Evolutionary conservation across 2,797 vertebrate species (phyloP).

Genomic region (Hybognathus amarus): DNA sequence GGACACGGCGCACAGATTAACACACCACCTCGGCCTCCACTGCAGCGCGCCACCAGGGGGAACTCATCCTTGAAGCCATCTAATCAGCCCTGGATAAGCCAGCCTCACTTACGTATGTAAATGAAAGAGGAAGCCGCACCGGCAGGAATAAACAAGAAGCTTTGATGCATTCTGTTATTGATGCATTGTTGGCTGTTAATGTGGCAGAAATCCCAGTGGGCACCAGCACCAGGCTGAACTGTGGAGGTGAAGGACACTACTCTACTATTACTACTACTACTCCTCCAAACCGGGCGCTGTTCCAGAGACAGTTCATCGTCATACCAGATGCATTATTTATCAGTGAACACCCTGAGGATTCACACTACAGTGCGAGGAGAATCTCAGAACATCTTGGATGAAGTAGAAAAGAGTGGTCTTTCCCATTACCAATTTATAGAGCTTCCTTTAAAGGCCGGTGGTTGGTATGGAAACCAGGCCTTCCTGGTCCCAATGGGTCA

Average conservation of each 20-base stretch:
- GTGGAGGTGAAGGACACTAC: conserved; percentile 38
- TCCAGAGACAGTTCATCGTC: not conserved
- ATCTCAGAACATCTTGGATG: conserved; percentile 41
- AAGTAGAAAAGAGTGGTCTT: conserved; percentile 16
- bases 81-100: conserved; percentile 71
- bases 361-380: not conserved
- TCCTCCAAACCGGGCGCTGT: not conserved
- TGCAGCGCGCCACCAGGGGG: conserved; percentile 62
- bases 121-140: conserved; percentile 62
- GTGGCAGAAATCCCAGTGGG: conserved; percentile 5
- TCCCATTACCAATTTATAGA: conserved; percentile 4
- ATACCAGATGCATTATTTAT: conserved; percentile 25
- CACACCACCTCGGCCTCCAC: conserved; percentile 1
- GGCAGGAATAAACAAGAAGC: conserved; percentile 60
- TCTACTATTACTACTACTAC: not conserved
- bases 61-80: conserved; percentile 77
- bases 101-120: conserved; percentile 72
- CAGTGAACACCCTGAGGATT: not conserved
- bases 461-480: conserved; percentile 56
- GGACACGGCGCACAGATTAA: conserved; percentile 40
- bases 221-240: not conserved
- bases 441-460: conserved; percentile 35
- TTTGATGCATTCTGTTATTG: conserved; percentile 62
- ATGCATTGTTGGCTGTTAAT: conserved; percentile 67
- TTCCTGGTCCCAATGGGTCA: conserved; percentile 18